phyloP scores from a whole-genome alignment of 2,797 vertebrate species.

The Nyctibius grandis region DNA sequence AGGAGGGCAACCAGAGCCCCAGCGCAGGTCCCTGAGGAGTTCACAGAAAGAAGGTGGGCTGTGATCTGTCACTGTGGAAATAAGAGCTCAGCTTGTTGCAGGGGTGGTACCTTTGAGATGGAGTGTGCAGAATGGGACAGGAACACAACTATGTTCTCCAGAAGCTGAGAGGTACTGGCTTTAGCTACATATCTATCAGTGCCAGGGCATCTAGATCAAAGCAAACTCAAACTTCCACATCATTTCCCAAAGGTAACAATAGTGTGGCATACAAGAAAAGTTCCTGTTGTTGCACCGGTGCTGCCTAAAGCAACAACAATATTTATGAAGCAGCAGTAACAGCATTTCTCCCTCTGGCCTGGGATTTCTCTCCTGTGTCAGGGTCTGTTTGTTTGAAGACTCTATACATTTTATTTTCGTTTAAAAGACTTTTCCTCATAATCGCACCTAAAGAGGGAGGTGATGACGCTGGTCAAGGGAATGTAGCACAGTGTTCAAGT shows the following conservation, averaged over 20 bases:
- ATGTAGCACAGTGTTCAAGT: neutral
- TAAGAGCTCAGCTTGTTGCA: fast-evolving
- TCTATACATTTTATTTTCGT: neutral
- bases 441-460: fast-evolving
- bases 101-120: neutral
- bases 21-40: neutral
- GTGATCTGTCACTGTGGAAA: neutral
- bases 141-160: neutral
- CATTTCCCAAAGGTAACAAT: neutral
- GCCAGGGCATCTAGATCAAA: neutral
- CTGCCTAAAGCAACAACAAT: neutral
- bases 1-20: neutral
- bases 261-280: neutral
- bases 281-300: neutral
- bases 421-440: neutral
- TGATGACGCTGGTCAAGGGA: neutral
- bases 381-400: neutral
- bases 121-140: neutral
- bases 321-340: neutral
- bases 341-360: neutral
- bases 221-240: neutral
- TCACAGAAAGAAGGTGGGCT: neutral
- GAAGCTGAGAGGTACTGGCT: neutral
- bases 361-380: neutral
- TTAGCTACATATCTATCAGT: fast-evolving